A percentile compares a stretch with the other conserved stretches of the same genome.
Conservation (phyloP, 1,140 invertebrate species). For the Drosophila jambulina region DNA sequence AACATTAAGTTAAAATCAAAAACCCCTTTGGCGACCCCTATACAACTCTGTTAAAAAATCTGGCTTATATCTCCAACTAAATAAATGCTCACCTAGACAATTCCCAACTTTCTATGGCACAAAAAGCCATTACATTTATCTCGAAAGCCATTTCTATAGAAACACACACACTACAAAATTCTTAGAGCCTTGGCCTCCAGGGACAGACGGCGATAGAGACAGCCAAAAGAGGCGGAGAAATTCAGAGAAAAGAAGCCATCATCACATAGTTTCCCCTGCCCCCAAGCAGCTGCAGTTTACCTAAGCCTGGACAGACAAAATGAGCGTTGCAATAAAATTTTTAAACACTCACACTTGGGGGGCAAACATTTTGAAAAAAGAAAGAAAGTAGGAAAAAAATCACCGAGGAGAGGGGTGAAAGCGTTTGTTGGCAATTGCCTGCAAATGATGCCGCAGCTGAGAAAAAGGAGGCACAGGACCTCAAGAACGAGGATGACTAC, state of each 20-base stretch:
- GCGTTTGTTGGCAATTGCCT: constrained; percentile 60
- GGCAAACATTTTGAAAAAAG: constrained; percentile 27
- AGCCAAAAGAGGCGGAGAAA: constrained; percentile 4
- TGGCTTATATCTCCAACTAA: constrained; percentile 6
- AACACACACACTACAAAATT: neutral
- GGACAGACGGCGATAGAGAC: constrained; percentile 16
- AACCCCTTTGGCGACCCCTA: neutral
- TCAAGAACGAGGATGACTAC: constrained; percentile 24
- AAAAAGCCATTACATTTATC: constrained; percentile 45
- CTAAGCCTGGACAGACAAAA: constrained; percentile 55
- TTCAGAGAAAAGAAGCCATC: constrained; percentile 41
- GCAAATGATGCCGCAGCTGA: constrained; percentile 58
- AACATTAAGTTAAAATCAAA: neutral
- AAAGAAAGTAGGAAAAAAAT: neutral
- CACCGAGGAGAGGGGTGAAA: constrained; percentile 2
- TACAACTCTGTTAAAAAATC: constrained; percentile 13
- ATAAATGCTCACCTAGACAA: constrained; percentile 15
- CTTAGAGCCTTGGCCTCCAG: constrained; percentile 34
- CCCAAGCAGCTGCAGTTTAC: constrained; percentile 44
- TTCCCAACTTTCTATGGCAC: constrained; percentile 14
- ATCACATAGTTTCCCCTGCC: constrained; percentile 27
- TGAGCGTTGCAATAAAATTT: constrained; percentile 68
- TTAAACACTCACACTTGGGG: constrained; percentile 57
- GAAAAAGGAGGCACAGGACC: constrained; percentile 9
- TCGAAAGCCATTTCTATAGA: constrained; percentile 13